Evolutionary conservation across 2,888 invertebrate species (phyloP).

Genomic region (Perithous albicinctus): DNA sequence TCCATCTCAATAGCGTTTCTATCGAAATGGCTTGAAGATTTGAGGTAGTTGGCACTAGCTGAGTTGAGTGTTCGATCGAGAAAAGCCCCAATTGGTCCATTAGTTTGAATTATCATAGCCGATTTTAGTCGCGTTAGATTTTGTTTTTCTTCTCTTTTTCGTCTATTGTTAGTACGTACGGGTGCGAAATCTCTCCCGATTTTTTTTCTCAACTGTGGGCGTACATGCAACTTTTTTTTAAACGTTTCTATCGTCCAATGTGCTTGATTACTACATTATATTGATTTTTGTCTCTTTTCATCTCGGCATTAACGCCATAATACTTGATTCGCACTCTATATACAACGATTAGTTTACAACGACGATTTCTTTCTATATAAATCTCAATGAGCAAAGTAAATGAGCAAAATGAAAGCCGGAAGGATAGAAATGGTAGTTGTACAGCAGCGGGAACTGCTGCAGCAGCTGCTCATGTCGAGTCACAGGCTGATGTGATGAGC

Average conservation of each 20-base stretch:
- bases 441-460: not conserved
- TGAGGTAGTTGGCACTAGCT: conserved; percentile 68
- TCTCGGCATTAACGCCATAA: conserved; percentile 37
- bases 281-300: conserved; percentile 9
- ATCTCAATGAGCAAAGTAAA: conserved; percentile 58
- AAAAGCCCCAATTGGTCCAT: conserved; percentile 64
- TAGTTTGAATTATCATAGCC: conserved; percentile 26
- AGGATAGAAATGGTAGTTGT: conserved; percentile 27
- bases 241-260: conserved; percentile 48
- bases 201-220: conserved; percentile 61
- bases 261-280: conserved; percentile 24
- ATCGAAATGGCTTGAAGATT: conserved; percentile 51
- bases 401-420: conserved; percentile 40
- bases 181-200: conserved; percentile 56
- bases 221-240: conserved; percentile 65
- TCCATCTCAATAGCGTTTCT: conserved; percentile 39
- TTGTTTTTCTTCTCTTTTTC: conserved; percentile 40
- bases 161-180: conserved; percentile 52
- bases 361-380: conserved; percentile 43
- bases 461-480: conserved; percentile 53
- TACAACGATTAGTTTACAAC: conserved; percentile 56
- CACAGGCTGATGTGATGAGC: conserved; percentile 40
- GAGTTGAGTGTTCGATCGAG: conserved; percentile 63
- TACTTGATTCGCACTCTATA: conserved; percentile 58
- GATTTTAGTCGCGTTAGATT: conserved; percentile 6